phyloP scores from a whole-genome alignment of 2,888 invertebrate species.

The Tachina fera region DNA sequence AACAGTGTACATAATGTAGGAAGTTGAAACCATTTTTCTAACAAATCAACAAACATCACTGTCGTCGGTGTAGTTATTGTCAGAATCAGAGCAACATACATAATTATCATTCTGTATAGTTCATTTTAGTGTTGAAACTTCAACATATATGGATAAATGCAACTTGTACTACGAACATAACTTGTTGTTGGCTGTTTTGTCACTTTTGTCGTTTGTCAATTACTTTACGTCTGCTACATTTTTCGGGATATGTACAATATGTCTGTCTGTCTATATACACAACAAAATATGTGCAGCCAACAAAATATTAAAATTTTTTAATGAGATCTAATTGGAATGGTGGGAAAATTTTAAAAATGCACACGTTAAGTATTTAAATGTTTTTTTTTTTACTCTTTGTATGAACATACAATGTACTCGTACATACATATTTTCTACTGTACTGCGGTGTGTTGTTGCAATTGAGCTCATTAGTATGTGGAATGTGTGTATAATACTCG shows the following conservation, averaged over 20 bases:
- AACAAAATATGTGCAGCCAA: not conserved
- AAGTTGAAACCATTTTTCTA: slow-evolving; percentile 37
- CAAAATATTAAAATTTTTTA: slow-evolving; percentile 18
- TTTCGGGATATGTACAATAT: not conserved
- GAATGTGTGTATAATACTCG: not conserved
- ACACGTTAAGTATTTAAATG: slow-evolving; percentile 17
- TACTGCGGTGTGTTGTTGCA: not conserved
- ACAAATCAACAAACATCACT: slow-evolving; percentile 53
- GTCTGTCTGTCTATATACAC: not conserved
- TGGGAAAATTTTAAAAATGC: slow-evolving; percentile 9
- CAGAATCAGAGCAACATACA: slow-evolving; percentile 11
- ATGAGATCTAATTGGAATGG: slow-evolving; percentile 39
- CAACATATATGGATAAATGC: slow-evolving; percentile 16
- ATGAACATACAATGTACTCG: not conserved
- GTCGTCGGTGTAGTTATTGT: slow-evolving; percentile 8
- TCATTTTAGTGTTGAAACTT: slow-evolving; percentile 30
- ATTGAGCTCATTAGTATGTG: not conserved
- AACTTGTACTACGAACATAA: slow-evolving; percentile 3
- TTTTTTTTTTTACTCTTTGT: not conserved
- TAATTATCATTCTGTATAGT: slow-evolving; percentile 12
- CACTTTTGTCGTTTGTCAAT: slow-evolving; percentile 8
- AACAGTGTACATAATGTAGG: not conserved
- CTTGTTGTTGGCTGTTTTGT: not conserved
- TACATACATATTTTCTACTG: not conserved
- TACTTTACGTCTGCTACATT: not conserved